Conservation (phyloP, 35 echinoderm and acorn worm genomes). For the Strongylocentrotus purpuratus region DNA sequence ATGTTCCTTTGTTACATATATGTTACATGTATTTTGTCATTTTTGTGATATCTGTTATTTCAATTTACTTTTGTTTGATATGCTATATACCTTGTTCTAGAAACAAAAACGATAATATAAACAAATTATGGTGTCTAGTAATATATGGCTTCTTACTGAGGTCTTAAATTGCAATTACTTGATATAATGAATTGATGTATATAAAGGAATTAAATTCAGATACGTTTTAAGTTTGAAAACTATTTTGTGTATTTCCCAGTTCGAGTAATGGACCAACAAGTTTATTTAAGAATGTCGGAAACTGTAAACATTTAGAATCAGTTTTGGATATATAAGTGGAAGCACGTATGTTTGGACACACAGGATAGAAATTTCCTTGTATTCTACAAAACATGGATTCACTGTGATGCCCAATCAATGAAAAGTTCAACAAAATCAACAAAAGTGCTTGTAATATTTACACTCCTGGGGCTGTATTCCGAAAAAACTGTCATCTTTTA, state of each 20-base stretch:
- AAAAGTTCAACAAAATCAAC: no score
- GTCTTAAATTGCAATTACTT: not conserved
- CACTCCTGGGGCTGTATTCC: no score
- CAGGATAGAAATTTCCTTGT: no score
- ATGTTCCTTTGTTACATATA: not conserved
- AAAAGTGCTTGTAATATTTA: no score
- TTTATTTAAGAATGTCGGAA: no score
- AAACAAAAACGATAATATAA: not conserved
- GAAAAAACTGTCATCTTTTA: no score
- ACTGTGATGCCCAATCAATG: no score
- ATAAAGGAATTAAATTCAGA: conserved; percentile 5
- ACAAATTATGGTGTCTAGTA: not conserved
- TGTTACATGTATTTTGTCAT: not conserved
- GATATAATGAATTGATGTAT: not conserved
- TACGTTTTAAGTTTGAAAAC: not conserved
- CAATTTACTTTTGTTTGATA: not conserved
- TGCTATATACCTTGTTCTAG: not conserved
- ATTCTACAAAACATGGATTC: no score
- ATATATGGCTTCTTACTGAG: not conserved
- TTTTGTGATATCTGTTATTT: not conserved
- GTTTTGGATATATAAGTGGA: no score
- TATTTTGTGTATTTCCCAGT: not conserved
- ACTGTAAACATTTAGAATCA: no score
- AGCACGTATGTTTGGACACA: no score
- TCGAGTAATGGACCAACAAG: no score